Evolutionary conservation across 2,113 vertebrate genomes (phyloP).

Genomic region (Pitta sordida): DNA sequence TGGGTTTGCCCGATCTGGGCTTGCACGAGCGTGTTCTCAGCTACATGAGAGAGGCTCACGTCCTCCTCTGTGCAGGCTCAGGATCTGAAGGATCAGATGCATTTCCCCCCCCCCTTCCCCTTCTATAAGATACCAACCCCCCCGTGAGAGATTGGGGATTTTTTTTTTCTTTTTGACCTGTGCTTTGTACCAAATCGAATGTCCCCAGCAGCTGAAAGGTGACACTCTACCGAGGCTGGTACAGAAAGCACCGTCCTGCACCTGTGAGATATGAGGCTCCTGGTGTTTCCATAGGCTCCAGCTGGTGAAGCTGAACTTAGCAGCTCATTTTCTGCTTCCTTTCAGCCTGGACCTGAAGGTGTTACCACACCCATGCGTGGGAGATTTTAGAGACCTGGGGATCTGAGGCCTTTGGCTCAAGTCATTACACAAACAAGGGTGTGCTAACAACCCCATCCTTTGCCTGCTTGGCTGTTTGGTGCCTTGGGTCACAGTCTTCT

Average conservation of each 20-base stretch:
- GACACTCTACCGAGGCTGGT: not conserved
- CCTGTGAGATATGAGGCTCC: not conserved
- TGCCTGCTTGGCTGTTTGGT: not conserved
- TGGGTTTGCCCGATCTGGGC: not conserved
- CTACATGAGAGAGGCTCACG: not conserved
- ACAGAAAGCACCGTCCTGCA: not conserved
- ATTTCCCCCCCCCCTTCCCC: not conserved
- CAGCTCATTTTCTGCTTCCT: not conserved
- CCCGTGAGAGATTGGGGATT: not conserved
- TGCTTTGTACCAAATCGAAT: not conserved
- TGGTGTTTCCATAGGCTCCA: fast-evolving
- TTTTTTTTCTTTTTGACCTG: not conserved
- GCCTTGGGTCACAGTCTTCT: not conserved
- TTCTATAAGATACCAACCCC: not conserved
- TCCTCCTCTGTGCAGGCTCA: not conserved
- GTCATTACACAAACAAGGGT: not conserved
- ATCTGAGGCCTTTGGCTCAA: not conserved
- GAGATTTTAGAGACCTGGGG: not conserved
- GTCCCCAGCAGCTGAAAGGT: not conserved
- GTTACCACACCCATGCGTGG: fast-evolving
- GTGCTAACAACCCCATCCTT: not conserved
- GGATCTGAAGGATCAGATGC: not conserved
- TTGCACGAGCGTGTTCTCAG: not conserved
- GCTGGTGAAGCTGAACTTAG: fast-evolving
- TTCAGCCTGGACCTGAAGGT: not conserved